phyloP scores from a whole-genome alignment of 2,797 vertebrate genomes.

The Pipistrellus kuhlii region DNA sequence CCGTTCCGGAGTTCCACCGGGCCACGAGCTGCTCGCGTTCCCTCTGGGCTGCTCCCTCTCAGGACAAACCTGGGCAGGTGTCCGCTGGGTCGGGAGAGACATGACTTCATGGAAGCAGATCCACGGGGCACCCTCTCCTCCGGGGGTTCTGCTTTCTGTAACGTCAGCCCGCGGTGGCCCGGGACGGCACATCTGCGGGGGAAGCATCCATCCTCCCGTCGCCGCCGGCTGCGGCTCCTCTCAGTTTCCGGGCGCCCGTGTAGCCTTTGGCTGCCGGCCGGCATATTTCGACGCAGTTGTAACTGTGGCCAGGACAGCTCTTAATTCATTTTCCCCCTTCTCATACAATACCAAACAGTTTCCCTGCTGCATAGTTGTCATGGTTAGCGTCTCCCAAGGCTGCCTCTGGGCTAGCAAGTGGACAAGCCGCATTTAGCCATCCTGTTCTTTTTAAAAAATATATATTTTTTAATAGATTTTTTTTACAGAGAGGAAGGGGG shows the following conservation, averaged over 20 bases:
- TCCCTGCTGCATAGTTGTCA: not conserved
- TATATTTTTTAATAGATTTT: too few relatives aligned
- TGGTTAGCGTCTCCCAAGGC: not conserved
- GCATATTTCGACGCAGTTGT: not conserved
- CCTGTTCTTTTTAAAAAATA: not conserved
- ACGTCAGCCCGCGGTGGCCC: not conserved
- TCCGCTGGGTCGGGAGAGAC: fast-evolving
- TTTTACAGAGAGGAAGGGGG: too few relatives aligned
- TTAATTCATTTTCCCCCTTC: not conserved
- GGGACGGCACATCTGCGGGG: not conserved
- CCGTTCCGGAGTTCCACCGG: fast-evolving
- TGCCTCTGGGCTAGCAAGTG: fast-evolving
- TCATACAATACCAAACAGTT: not conserved
- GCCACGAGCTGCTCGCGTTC: fast-evolving
- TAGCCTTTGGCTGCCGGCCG: not conserved
- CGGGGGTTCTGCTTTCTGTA: not conserved
- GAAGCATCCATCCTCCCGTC: fast-evolving
- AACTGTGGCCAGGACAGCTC: not conserved
- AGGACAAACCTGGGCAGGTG: not conserved
- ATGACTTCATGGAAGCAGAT: fast-evolving
- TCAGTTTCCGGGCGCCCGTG: not conserved
- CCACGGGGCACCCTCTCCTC: fast-evolving
- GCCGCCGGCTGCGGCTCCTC: not conserved
- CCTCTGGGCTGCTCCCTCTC: not conserved
- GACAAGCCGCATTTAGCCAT: not conserved